Evolutionary conservation across 2,888 invertebrate species (phyloP).

Genomic region (Ophonus ardosiacus): DNA sequence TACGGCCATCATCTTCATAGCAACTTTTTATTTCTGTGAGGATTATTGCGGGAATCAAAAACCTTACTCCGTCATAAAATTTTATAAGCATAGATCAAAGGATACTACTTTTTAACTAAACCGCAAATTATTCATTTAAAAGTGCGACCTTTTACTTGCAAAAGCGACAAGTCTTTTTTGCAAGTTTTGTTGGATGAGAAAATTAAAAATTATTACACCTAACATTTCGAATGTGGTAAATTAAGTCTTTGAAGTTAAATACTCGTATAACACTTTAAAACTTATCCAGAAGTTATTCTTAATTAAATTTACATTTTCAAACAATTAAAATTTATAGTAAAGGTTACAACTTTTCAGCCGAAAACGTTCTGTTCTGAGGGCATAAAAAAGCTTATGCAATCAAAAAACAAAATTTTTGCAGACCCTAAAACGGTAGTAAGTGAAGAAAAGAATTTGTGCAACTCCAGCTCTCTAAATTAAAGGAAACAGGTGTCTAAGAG

Average conservation of each 20-base stretch:
- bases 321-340: no score
- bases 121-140: neutral
- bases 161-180: slow-evolving; percentile 4
- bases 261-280: neutral
- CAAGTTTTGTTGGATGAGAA: neutral
- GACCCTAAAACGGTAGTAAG: no score
- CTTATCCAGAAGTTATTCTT: no score
- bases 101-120: slow-evolving; percentile 4
- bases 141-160: neutral
- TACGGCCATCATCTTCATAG: slow-evolving; percentile 31
- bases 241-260: neutral
- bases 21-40: slow-evolving; percentile 14
- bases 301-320: no score
- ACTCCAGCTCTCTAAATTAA: no score
- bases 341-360: no score
- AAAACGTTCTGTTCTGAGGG: no score
- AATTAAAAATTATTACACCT: neutral
- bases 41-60: slow-evolving; percentile 11
- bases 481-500: no score
- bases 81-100: slow-evolving; percentile 22
- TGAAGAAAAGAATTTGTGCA: no score
- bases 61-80: slow-evolving; percentile 17
- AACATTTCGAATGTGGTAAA: neutral
- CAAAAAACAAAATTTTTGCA: no score
- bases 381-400: no score